Evolutionary conservation across 1,140 invertebrate species (phyloP).

Genomic region (Lucilia cuprina): DNA sequence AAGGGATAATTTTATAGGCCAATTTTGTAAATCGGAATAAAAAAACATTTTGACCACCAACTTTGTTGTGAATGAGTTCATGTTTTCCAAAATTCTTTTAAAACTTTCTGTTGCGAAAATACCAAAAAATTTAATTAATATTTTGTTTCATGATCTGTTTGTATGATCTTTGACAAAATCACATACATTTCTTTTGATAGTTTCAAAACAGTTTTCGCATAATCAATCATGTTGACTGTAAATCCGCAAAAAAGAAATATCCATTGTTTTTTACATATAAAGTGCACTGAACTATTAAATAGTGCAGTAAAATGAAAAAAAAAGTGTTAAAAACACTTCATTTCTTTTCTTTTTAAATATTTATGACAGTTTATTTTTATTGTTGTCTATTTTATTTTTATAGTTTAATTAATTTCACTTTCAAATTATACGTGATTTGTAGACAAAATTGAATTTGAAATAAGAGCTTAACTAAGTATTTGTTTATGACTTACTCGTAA

Average conservation of each 20-base stretch:
- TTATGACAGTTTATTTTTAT: slow-evolving; percentile 1
- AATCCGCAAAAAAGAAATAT: background rate
- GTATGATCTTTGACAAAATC: background rate
- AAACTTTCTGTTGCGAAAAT: background rate
- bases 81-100: too few species aligned
- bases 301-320: background rate
- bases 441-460: background rate
- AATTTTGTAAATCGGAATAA: too few species aligned
- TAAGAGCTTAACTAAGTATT: background rate
- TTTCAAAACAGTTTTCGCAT: background rate
- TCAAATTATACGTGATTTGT: slow-evolving; percentile 12
- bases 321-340: background rate
- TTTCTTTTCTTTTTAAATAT: slow-evolving; percentile 8
- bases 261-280: background rate
- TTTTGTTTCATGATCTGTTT: background rate
- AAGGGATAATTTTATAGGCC: too few species aligned
- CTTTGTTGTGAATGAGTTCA: too few species aligned
- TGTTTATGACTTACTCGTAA: too few species aligned
- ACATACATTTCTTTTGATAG: background rate
- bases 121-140: too few species aligned
- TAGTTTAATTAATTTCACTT: slow-evolving; percentile 26
- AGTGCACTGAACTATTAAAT: background rate
- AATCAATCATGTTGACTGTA: background rate
- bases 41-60: too few species aligned
- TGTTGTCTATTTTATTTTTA: background rate